Percentiles rank a stretch among this genome's conserved stretches.
Conservation (phyloP, 2,113 vertebrate species). For the Lophotis ruficrista region DNA sequence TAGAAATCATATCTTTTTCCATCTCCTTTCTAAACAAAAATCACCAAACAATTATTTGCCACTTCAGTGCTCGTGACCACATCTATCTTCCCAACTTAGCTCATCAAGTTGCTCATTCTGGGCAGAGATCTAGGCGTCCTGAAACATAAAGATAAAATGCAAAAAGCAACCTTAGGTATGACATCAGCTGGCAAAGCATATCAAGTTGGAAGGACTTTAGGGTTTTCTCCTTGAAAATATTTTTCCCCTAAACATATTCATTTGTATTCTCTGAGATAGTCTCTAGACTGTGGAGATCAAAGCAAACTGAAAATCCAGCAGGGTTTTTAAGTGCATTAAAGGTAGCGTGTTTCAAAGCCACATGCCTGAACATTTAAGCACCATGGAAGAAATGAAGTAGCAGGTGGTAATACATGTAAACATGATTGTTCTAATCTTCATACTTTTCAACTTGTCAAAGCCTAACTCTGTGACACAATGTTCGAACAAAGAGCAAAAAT, state of each 20-base stretch:
- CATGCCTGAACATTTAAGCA: slow-evolving; percentile 23
- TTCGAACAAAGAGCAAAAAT: background rate
- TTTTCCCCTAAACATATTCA: background rate
- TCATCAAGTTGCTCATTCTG: background rate
- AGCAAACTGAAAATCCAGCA: slow-evolving; percentile 45
- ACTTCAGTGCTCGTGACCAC: background rate
- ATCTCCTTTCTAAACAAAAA: slow-evolving; percentile 1
- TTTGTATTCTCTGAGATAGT: slow-evolving; percentile 34
- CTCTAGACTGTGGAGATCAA: slow-evolving; percentile 26
- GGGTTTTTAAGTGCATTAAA: slow-evolving; percentile 35
- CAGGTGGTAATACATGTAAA: slow-evolving; percentile 29
- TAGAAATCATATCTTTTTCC: background rate
- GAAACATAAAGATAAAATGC: slow-evolving; percentile 15
- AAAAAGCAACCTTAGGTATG: background rate
- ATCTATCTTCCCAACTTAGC: background rate
- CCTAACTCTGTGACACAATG: background rate
- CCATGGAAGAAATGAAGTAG: slow-evolving; percentile 25
- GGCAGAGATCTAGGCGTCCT: background rate
- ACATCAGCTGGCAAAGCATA: background rate
- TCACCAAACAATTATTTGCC: background rate
- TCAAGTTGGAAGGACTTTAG: slow-evolving; percentile 2
- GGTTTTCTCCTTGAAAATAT: slow-evolving; percentile 30
- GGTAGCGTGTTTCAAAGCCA: background rate
- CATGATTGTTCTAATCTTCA: slow-evolving; percentile 15
- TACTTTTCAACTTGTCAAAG: slow-evolving; percentile 12